phyloP scores from a whole-genome alignment of 2,888 invertebrate genomes.

The Rhyacophila evoluta region DNA sequence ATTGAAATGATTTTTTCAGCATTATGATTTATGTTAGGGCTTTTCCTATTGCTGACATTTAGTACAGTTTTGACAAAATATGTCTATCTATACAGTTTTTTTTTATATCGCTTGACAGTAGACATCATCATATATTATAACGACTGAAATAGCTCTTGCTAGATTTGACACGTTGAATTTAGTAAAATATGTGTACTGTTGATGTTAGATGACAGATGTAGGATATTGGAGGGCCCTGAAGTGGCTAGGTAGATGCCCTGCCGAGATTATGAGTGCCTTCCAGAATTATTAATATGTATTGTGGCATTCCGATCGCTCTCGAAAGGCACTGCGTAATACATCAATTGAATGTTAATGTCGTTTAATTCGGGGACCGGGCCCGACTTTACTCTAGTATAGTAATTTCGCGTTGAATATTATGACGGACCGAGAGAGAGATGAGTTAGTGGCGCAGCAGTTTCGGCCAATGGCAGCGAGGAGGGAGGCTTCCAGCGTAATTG shows the following conservation, averaged over 20 bases:
- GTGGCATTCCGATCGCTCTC: slow-evolving; percentile 39
- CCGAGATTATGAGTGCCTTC: slow-evolving; percentile 34
- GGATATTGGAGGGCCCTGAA: background rate
- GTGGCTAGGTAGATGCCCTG: slow-evolving; percentile 33
- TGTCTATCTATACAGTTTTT: too few species aligned
- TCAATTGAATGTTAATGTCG: slow-evolving; percentile 54
- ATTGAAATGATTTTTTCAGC: too few species aligned
- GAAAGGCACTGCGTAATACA: slow-evolving; percentile 40
- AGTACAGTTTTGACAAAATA: too few species aligned
- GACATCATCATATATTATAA: too few species aligned
- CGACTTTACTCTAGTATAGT: slow-evolving; percentile 47
- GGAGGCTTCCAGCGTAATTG: slow-evolving; percentile 41
- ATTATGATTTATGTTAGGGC: too few species aligned
- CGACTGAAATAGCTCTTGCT: too few species aligned
- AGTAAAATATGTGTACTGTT: too few species aligned
- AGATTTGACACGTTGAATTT: too few species aligned
- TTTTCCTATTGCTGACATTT: too few species aligned
- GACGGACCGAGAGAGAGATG: slow-evolving; percentile 41
- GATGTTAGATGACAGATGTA: background rate
- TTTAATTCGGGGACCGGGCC: slow-evolving; percentile 50
- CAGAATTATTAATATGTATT: slow-evolving; percentile 41
- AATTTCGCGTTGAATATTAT: slow-evolving; percentile 44
- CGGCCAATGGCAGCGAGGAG: slow-evolving; percentile 46
- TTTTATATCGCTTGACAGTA: too few species aligned
- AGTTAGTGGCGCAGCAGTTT: slow-evolving; percentile 39